Evolutionary conservation across 2,888 invertebrate species (phyloP).

Genomic region (Meghimatium bilineatum): DNA sequence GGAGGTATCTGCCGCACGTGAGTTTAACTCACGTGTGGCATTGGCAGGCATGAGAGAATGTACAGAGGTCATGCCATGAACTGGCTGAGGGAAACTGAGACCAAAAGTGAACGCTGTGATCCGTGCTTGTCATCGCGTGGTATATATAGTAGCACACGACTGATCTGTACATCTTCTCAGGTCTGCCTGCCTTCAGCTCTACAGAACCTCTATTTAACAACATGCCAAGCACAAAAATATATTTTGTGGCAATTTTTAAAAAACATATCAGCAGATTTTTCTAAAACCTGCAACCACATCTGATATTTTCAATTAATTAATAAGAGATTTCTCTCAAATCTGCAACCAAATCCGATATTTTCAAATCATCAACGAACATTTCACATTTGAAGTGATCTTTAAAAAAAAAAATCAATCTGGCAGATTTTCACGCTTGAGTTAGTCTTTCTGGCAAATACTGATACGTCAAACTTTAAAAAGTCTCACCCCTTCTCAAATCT

Average conservation of each 20-base stretch:
- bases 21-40: background rate
- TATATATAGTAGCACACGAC: background rate
- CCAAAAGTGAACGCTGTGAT: conserved; percentile 25
- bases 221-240: background rate
- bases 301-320: too few relatives aligned
- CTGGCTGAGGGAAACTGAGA: conserved; percentile 36
- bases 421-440: background rate
- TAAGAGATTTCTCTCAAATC: too few relatives aligned
- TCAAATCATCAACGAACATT: too few relatives aligned
- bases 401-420: too few relatives aligned
- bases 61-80: conserved; percentile 3
- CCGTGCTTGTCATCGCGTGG: conserved; percentile 40
- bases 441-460: conserved; percentile 23
- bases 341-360: too few relatives aligned
- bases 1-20: background rate
- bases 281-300: too few relatives aligned
- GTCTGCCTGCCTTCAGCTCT: background rate
- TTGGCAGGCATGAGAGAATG: background rate
- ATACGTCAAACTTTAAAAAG: background rate
- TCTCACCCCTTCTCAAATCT: background rate
- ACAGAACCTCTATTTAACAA: background rate
- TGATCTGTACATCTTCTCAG: background rate
- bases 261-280: too few relatives aligned
- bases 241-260: too few relatives aligned
- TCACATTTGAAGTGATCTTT: too few relatives aligned